A percentile compares a stretch with the other conserved stretches of the same genome.
These are phyloP conservation scores for Rugalucina vietnamica DNA, from an alignment of 2,888 invertebrate species.

Conservation along the genomic window DNA sequence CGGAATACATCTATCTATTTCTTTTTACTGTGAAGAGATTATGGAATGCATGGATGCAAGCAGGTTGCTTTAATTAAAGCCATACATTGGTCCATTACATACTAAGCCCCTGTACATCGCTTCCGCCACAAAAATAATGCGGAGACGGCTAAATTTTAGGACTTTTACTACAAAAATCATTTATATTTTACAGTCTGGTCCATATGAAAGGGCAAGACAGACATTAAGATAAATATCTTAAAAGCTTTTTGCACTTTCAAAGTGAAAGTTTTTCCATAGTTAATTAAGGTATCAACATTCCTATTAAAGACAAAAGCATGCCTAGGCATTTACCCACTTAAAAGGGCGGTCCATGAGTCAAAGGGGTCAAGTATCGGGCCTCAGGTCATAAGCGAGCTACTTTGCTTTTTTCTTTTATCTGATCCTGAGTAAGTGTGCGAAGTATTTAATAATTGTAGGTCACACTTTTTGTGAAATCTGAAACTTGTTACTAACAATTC, in stretches of 20 bases:
- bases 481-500: too few relatives aligned
- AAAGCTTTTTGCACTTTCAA: background rate
- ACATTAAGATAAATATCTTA: slow-evolving; percentile 7
- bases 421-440: background rate
- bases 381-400: background rate
- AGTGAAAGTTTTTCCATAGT: background rate
- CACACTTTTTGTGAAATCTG: too few relatives aligned
- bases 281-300: background rate
- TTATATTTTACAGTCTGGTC: slow-evolving; percentile 6
- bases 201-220: background rate
- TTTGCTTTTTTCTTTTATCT: background rate
- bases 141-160: too few relatives aligned
- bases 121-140: too few relatives aligned
- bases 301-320: background rate
- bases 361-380: background rate
- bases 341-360: background rate
- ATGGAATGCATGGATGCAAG: too few relatives aligned
- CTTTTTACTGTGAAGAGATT: too few relatives aligned
- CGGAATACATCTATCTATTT: too few relatives aligned
- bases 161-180: background rate
- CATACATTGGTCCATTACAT: too few relatives aligned
- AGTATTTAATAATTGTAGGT: background rate
- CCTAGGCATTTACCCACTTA: background rate
- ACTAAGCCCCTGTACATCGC: too few relatives aligned
- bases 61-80: too few relatives aligned